A percentile compares a stretch with the other conserved stretches of the same genome.
These are phyloP conservation scores for Hydrolagus colliei DNA, from an alignment of 2,797 vertebrate species.

Conservation along the genomic window DNA sequence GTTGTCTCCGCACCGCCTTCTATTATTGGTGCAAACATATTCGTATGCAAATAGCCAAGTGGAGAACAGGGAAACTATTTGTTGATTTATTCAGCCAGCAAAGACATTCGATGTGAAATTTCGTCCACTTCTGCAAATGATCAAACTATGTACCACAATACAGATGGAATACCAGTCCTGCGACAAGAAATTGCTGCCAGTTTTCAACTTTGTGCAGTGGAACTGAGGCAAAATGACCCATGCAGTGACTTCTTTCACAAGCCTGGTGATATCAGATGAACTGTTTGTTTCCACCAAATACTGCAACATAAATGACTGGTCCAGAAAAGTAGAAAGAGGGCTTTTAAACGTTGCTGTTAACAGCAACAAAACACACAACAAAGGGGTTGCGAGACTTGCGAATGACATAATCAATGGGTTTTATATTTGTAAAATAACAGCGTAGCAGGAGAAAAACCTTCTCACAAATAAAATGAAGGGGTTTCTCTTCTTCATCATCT, in stretches of 20 bases:
- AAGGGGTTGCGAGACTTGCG: not conserved
- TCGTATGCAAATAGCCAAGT: not conserved
- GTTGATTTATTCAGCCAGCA: not conserved
- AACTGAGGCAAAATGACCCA: not conserved
- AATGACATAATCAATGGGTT: not conserved
- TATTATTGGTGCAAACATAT: not conserved
- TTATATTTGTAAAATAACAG: not conserved
- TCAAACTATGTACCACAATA: not conserved
- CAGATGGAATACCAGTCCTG: not conserved
- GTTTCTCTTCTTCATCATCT: slow-evolving; percentile 56
- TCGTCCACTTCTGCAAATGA: not conserved
- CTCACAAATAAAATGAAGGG: slow-evolving; percentile 34
- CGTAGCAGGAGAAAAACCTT: too few relatives aligned
- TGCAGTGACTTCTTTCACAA: not conserved
- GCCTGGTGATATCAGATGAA: not conserved
- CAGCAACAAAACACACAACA: not conserved
- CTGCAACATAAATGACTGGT: not conserved
- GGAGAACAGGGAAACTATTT: not conserved
- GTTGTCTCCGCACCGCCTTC: not conserved
- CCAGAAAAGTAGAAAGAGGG: not conserved
- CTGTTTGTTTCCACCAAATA: not conserved
- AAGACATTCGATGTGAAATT: not conserved
- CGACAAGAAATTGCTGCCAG: not conserved
- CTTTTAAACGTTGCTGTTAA: too few relatives aligned
- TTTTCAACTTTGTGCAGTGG: not conserved